Base-by-base conservation (phyloP, 2,797 vertebrate genomes). In the Sciurus carolinensis region DNA sequence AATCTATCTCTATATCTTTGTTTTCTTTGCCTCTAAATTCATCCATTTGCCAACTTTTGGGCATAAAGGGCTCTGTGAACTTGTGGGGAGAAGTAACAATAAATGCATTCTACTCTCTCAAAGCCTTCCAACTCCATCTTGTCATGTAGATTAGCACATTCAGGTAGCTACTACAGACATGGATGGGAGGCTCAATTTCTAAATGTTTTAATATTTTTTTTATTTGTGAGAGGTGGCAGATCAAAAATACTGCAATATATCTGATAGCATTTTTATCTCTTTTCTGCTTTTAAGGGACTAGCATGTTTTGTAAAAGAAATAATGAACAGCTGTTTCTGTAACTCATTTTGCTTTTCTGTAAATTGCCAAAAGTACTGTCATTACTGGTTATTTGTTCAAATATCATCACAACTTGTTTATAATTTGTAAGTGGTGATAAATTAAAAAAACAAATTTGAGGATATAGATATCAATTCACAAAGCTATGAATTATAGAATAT, bases 331-430 rank as follows among this genome's bases (percentile, higher is more conserved):
- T 95, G 24, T 82, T 90, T 94, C 22, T 75, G 2, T 71, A 75
- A 93, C 39, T 87, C 12, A 84, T 97, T 64, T 30, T 93, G 88
- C 93, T 12, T 18, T 85, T 71, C 87, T 90, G 42, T 5, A 18
- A 92, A 81, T 90, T 90, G 42, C 33, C 22, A 57, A 71, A 90
- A 76, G 14, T 90, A 87, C 62, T 84, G 62, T 80, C 83, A 57
- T 73, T 57, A 72, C 1, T 54, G 33, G 33, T 69, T 76, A 66
- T 72, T 92, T 94, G 17, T 62, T 66, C 33, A 90, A 87, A 80
- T 57, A 12, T 64, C 50, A 84, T 90, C 15, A 44, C n/a, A 83
- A 54, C 3, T 93, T 95, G 0, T 36, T 90, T 71, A 66, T 47
- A 90, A 89, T 54, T 92, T 76, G 33, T 75, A 85, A 39, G 57